Percentiles rank a stretch among this genome's conserved stretches.
Evolutionary conservation across 2,888 invertebrate species (phyloP).

Genomic region (Cremastinae sp.): DNA sequence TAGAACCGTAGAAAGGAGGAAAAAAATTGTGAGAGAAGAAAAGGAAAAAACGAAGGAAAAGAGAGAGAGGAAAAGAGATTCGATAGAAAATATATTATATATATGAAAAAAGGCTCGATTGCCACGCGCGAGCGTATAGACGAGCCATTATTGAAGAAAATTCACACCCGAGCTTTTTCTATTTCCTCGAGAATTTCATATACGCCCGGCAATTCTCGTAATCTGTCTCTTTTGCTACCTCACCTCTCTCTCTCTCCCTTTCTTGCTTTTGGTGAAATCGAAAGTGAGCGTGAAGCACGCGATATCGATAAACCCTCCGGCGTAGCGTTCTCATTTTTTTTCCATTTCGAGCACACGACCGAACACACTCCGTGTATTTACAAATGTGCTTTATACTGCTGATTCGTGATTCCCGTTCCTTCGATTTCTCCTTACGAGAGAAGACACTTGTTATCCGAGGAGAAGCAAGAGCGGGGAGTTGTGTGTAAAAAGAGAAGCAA

Average conservation of each 20-base stretch:
- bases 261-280: conserved; percentile 31
- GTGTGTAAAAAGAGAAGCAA: conserved; percentile 6
- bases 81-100: conserved; percentile 27
- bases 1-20: too few species aligned
- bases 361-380: conserved; percentile 12
- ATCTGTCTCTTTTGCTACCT: neutral
- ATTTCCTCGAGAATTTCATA: conserved; percentile 32
- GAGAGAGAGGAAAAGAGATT: conserved; percentile 18
- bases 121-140: neutral
- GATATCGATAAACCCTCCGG: conserved; percentile 38
- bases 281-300: conserved; percentile 42
- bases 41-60: neutral
- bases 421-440: conserved; percentile 1
- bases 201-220: neutral
- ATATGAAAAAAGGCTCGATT: conserved; percentile 3
- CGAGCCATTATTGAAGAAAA: conserved; percentile 41
- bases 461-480: neutral
- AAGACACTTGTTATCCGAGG: conserved; percentile 23
- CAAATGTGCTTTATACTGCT: neutral
- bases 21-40: neutral
- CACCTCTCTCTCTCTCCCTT: neutral
- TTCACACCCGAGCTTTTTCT: conserved; percentile 42
- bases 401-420: conserved; percentile 7
- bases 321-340: neutral
- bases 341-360: neutral